Evolutionary conservation across 2,797 vertebrate species (phyloP).

Genomic region (Eospalax fontanierii): DNA sequence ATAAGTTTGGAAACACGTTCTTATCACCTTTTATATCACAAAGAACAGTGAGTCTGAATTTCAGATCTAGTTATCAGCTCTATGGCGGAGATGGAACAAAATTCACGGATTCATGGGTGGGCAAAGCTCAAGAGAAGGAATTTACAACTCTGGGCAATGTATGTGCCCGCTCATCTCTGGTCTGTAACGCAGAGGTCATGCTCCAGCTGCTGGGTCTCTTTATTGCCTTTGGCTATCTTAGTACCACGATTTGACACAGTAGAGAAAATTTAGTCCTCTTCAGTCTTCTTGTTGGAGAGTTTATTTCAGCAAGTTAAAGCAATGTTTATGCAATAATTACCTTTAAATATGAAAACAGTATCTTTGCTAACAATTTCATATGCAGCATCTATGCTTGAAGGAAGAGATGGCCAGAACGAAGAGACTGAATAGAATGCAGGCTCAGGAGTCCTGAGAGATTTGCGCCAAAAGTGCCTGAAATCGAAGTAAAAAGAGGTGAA

Average conservation of each 20-base stretch:
- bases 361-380: conserved; percentile 91
- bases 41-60: background rate
- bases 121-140: background rate
- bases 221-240: background rate
- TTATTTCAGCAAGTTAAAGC: conserved; percentile 25
- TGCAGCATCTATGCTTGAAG: conserved; percentile 92
- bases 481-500: background rate
- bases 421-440: conserved; percentile 87
- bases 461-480: conserved; percentile 92
- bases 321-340: conserved; percentile 79
- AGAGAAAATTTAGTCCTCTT: background rate
- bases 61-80: conserved; percentile 23
- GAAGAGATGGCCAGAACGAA: conserved; percentile 91
- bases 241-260: background rate
- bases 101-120: background rate
- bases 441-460: conserved; percentile 75
- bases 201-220: background rate
- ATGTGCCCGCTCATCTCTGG: background rate
- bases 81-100: background rate
- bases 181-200: conserved; percentile 27
- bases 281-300: background rate
- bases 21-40: background rate
- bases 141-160: background rate
- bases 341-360: conserved; percentile 92
- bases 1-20: background rate